phyloP scores from a whole-genome alignment of 2,797 vertebrate species.

The Platalea minor region DNA sequence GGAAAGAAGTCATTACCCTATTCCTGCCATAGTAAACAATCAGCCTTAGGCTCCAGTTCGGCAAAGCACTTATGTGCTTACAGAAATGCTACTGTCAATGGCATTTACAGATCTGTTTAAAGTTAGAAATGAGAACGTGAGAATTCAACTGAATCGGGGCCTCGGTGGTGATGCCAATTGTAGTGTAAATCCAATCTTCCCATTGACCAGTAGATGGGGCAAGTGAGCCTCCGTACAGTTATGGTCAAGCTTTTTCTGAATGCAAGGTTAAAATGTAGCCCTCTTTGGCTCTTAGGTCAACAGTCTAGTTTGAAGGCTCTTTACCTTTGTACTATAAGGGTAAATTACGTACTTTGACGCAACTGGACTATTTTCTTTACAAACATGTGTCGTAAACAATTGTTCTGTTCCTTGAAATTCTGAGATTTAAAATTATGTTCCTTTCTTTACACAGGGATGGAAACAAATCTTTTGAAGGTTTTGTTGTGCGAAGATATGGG shows the following conservation, averaged over 20 bases:
- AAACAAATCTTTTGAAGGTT: constrained; percentile 41
- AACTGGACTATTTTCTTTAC: constrained; percentile 63
- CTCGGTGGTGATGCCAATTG: not conserved
- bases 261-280: constrained; percentile 57
- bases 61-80: not conserved
- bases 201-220: constrained; percentile 64
- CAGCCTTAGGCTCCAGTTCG: not conserved
- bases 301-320: not conserved
- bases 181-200: not conserved
- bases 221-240: constrained; percentile 16
- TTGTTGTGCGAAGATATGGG: not conserved
- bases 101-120: not conserved
- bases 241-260: not conserved
- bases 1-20: not conserved
- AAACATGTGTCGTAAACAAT: constrained; percentile 64
- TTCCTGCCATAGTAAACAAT: not conserved
- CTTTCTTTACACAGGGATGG: constrained; percentile 20
- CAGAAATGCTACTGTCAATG: not conserved
- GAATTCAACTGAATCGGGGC: not conserved
- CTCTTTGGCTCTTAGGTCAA: constrained; percentile 23
- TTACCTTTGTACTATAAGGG: constrained; percentile 61
- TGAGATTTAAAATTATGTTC: constrained; percentile 22
- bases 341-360: constrained; percentile 51
- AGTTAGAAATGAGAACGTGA: not conserved
- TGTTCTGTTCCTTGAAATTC: constrained; percentile 53